Evolutionary conservation across 1,140 invertebrate species (phyloP), one percentile per base, ranked within the genome.

Genomic region (Pseudoatta argentina): DNA sequence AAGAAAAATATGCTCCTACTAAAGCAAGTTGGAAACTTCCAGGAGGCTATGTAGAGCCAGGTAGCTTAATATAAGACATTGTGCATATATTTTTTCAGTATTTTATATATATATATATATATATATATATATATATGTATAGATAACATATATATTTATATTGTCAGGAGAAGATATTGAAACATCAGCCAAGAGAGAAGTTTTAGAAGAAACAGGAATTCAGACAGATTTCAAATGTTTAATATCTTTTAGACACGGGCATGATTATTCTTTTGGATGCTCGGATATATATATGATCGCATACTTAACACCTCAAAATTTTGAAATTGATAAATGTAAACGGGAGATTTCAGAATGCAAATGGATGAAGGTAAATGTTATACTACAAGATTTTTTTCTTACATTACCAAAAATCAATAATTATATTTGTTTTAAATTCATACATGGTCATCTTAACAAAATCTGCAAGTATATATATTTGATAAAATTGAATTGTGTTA

Each of bases 151-250:
- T 51, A 51, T 51, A 44, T 44, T 44, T 44, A 10, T 44, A 87
- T 76, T 95, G 94, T 72, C 88, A 98, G 97, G 97, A 86, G 98
- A 99, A 96, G 96, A 98, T 93, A 95, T 99, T 57, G 94, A 96
- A 55, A 96, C 97, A 81, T 98, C 98, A 16, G 97, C 97, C 6
- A 96, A 97, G 55, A 96, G 98, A 90, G 98, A 99, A 96, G 98
- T 99, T 1, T 95, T 96, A 24, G 98, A 99, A 96, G 98, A 99
- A 94, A 99, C 98, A 1, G 98, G 98, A 63, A 96, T 99, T 63
- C 92, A 96, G 71, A 96, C 97, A 2, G 96, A 97, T 82, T 99
- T 99, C 94, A 94, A 96, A 66, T 97, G 97, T 39, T 91, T 99
- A 12, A 93, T 99, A 14, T 96, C 97, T 64, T 97, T 99, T 86